Evolutionary conservation across 2,888 invertebrate species (phyloP).

Genomic region (Drosophila affinis): DNA sequence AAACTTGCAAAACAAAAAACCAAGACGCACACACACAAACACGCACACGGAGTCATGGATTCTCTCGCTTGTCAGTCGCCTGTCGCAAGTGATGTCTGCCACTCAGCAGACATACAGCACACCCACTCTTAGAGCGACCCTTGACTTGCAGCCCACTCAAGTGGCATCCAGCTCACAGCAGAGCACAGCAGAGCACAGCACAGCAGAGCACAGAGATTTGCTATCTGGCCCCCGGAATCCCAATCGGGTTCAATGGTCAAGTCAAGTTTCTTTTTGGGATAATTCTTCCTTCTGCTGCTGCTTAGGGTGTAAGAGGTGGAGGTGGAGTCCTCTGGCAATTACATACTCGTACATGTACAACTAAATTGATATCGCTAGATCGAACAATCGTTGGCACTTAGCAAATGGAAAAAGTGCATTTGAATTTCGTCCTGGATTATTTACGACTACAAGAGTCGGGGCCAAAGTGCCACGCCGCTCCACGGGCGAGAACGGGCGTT

Average conservation of each 20-base stretch:
- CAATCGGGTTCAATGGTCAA: conserved; percentile 70
- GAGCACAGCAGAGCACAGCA: conserved; percentile 52
- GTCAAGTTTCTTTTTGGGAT: conserved; percentile 35
- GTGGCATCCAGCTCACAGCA: conserved; percentile 51
- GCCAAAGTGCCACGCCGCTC: conserved; percentile 60
- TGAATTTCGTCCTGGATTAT: conserved; percentile 68
- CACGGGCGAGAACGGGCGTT: not conserved
- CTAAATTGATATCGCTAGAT: conserved; percentile 64
- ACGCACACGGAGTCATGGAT: conserved; percentile 30
- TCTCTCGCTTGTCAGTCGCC: conserved; percentile 64
- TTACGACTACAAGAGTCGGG: conserved; percentile 64
- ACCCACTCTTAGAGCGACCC: conserved; percentile 23
- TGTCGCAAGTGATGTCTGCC: conserved; percentile 72
- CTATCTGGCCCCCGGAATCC: conserved; percentile 38
- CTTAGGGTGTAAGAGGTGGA: not conserved
- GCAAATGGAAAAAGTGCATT: conserved; percentile 68
- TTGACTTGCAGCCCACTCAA: conserved; percentile 49
- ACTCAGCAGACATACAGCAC: conserved; percentile 40
- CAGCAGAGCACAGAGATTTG: conserved; percentile 60
- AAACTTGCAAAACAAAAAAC: conserved; percentile 68
- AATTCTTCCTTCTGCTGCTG: conserved; percentile 14
- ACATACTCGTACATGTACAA: conserved; percentile 34
- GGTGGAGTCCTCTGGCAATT: conserved; percentile 24
- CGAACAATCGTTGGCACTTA: conserved; percentile 72
- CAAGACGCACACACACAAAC: conserved; percentile 16